Evolutionary conservation across 2,888 invertebrate genomes (phyloP), one percentile per base, ranked within the genome.

Genomic region (Sarcophaga caerulescens): DNA sequence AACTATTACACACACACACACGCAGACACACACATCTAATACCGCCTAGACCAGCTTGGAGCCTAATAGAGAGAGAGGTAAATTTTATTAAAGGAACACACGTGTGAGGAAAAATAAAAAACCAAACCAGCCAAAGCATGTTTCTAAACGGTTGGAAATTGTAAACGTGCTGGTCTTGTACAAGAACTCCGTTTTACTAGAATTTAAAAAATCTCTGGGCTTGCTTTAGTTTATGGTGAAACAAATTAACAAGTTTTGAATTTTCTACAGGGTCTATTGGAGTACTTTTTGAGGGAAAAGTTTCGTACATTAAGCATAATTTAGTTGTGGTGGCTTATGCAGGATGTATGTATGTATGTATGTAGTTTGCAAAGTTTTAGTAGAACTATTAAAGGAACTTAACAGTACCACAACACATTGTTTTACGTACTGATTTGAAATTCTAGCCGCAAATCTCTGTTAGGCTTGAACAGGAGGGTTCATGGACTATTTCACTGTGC

Each of bases 291-390:
- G 17, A 14, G 35, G 8, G n/a, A 65, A 71, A 59, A 60, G 59
- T n/a, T 60, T 60, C 19, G 12, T 19, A 60, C 60, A 60, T 73
- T 60, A 44, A 60, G 44, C 71, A 73, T 44, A 73, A 73, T 73
- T 73, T 73, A 73, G 60, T 73, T 73, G 60, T 60, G 71, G 71
- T 44, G 60, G 60, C 60, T 73, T 73, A 60, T 59, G 19, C 71
- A 71, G 71, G 59, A 71, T 71, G n/a, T n/a, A n/a, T n/a, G n/a
- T n/a, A n/a, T n/a, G n/a, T n/a, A n/a, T n/a, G n/a, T n/a, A n/a
- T n/a, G 71, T 60, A 71, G 35, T 60, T 70, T 35, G 17, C n/a
- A 35, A 71, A 70, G 25, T 70, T 71, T 6, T 71, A n/a, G 45
- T 52, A 11, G 57, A 71, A 35, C 57, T 71, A 19, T n/a, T 25